Conservation (phyloP, 2,113 vertebrate genomes). For the Terrapene triunguis region DNA sequence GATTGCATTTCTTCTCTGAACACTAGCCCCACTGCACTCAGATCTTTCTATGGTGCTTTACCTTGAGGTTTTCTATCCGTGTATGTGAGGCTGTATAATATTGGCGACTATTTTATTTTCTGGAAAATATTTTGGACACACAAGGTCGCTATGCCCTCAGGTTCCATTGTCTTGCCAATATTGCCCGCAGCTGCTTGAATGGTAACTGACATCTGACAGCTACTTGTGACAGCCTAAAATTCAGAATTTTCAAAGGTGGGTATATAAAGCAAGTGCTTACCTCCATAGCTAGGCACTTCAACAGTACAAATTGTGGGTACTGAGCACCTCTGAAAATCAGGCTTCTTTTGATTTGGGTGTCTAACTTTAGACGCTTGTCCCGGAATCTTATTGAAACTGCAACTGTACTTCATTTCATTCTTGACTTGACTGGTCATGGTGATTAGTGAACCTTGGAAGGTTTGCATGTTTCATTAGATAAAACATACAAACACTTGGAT, state of each 20-base stretch:
- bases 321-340: neutral
- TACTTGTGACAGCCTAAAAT: neutral
- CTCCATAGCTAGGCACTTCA: neutral
- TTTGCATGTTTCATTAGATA: neutral
- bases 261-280: neutral
- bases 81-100: neutral
- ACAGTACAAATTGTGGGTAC: conserved; percentile 1
- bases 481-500: neutral
- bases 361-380: neutral
- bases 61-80: no score
- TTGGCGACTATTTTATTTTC: neutral
- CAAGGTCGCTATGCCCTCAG: neutral
- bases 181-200: neutral
- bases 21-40: neutral
- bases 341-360: neutral
- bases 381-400: neutral
- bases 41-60: neutral
- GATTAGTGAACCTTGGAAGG: neutral
- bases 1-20: neutral
- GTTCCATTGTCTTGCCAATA: neutral
- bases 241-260: neutral
- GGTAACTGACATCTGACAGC: neutral
- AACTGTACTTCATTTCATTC: neutral
- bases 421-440: neutral
- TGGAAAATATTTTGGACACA: neutral